A percentile compares a stretch with the other conserved stretches of the same genome.
These are phyloP conservation scores for Trissolcus brochymenae DNA, from an alignment of 2,888 invertebrate genomes.

Conservation along the genomic window DNA sequence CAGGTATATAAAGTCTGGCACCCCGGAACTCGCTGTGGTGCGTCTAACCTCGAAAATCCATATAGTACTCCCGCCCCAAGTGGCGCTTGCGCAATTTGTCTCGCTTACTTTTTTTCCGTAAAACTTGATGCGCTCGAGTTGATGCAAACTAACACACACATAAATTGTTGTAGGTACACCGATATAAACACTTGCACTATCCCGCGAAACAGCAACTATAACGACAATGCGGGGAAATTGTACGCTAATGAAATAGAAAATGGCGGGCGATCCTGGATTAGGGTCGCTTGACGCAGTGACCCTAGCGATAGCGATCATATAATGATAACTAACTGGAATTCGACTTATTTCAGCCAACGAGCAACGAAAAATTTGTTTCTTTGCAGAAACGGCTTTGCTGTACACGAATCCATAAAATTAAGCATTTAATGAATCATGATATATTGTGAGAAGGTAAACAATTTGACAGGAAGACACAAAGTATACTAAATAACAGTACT, in stretches of 20 bases:
- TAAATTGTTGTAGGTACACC: neutral
- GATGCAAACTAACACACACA: conserved; percentile 3
- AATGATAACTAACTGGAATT: conserved; percentile 45
- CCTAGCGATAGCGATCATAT: conserved; percentile 54
- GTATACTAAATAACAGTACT: neutral
- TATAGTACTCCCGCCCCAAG: conserved; percentile 72
- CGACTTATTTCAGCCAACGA: conserved; percentile 28
- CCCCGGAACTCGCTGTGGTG: conserved; percentile 72
- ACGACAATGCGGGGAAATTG: conserved; percentile 60
- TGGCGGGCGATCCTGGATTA: conserved; percentile 62
- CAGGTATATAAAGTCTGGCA: conserved; percentile 63
- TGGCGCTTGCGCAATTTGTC: conserved; percentile 69
- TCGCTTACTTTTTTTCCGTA: conserved; percentile 55
- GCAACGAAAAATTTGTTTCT: conserved; percentile 11
- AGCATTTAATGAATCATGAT: no score
- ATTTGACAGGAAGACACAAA: no score
- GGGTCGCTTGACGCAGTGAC: conserved; percentile 57
- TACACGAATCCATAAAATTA: no score
- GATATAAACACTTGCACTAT: conserved; percentile 3
- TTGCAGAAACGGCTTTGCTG: neutral
- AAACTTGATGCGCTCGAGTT: conserved; percentile 1
- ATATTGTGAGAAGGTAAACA: no score
- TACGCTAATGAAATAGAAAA: conserved; percentile 64
- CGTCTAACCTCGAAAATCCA: conserved; percentile 75
- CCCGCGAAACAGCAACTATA: conserved; percentile 40